Percentiles rank a stretch among this genome's conserved stretches.
These are phyloP conservation scores for Cygnus atratus DNA, from an alignment of 2,113 vertebrate genomes.

Conservation along the genomic window DNA sequence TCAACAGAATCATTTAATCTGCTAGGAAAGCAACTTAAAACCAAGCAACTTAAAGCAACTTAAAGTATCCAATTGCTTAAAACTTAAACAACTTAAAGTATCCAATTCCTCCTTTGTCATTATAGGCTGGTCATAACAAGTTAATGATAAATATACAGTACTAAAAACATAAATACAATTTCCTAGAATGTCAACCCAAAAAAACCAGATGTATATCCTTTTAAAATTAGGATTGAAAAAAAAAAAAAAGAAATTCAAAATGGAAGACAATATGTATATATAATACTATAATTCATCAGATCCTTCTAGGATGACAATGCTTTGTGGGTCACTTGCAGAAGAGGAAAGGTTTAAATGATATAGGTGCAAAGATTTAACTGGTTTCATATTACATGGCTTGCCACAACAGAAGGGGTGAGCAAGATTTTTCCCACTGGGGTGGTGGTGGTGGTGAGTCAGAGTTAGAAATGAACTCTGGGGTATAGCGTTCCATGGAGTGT, in stretches of 20 bases:
- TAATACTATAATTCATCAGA: neutral
- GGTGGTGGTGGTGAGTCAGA: neutral
- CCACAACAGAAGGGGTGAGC: neutral
- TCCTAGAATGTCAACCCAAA: neutral
- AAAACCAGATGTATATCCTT: neutral
- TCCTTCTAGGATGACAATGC: neutral
- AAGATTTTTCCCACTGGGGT: neutral
- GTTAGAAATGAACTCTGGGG: neutral
- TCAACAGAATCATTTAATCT: neutral
- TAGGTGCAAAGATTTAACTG: neutral
- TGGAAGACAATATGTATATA: neutral
- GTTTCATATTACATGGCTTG: neutral
- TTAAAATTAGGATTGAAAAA: neutral
- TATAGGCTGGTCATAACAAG: constrained; percentile 24
- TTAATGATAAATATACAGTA: neutral
- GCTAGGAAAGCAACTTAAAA: neutral
- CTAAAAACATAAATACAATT: neutral
- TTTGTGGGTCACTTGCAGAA: neutral
- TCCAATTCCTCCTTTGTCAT: neutral
- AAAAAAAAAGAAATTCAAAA: neutral
- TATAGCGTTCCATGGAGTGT: neutral
- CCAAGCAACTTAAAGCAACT: no score
- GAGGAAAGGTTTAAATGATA: neutral
- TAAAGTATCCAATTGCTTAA: neutral
- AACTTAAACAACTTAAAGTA: no score